A percentile compares a stretch with the other conserved stretches of the same genome.
Conservation (phyloP, 2,888 invertebrate species). For the Bellardia bayeri region DNA sequence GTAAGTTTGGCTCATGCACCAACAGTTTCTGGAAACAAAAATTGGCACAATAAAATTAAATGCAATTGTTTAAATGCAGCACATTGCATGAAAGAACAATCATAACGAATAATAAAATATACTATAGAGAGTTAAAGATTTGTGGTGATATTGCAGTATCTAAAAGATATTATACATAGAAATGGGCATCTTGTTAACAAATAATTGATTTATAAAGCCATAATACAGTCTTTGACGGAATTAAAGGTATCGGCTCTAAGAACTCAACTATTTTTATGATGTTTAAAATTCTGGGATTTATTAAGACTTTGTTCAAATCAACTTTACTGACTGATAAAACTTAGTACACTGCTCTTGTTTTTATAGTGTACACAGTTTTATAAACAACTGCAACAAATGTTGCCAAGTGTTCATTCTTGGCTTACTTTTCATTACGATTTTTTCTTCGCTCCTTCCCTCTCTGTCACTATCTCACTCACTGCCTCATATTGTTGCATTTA, state of each 20-base stretch:
- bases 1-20: neutral
- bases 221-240: too few relatives aligned
- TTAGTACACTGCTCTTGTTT: neutral
- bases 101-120: neutral
- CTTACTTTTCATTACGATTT: neutral
- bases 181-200: too few relatives aligned
- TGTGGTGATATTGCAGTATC: neutral
- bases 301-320: too few relatives aligned
- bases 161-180: too few relatives aligned
- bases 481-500: conserved; percentile 1
- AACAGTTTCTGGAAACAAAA: conserved; percentile 2
- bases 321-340: neutral
- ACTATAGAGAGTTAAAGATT: neutral
- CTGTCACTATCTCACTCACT: neutral
- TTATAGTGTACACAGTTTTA: neutral
- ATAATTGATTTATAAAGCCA: too few relatives aligned
- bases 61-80: conserved; percentile 22
- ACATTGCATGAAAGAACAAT: neutral
- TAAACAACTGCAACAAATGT: conserved; percentile 51
- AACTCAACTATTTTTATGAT: too few relatives aligned
- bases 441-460: neutral
- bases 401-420: conserved; percentile 51
- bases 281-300: too few relatives aligned
- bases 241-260: too few relatives aligned
- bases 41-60: conserved; percentile 44